Conservation (phyloP, 37 sponge, comb jelly and placozoan genomes). For the Bolinopsis microptera region DNA sequence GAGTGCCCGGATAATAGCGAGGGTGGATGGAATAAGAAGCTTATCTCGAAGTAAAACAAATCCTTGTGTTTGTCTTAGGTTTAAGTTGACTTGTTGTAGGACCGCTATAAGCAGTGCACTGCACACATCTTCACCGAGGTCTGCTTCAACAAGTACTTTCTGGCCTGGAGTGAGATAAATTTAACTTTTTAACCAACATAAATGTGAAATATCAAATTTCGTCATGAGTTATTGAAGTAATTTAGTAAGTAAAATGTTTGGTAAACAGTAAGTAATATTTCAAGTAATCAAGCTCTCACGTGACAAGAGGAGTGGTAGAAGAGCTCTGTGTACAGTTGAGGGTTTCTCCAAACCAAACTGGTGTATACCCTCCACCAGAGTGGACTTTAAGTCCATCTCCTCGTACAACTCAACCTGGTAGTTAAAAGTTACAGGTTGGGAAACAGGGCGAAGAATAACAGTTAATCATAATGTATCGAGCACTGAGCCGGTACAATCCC, state of each 20-base stretch:
- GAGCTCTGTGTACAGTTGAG: not conserved
- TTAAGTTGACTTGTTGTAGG: not conserved
- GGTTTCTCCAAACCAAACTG: not conserved
- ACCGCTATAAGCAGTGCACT: not conserved
- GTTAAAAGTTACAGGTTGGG: not conserved
- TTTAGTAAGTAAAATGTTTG: too few relatives aligned
- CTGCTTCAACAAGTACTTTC: not conserved
- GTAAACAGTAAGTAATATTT: too few relatives aligned
- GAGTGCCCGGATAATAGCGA: not conserved
- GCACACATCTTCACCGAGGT: conserved; percentile 28
- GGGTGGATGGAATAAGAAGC: not conserved
- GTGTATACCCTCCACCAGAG: not conserved
- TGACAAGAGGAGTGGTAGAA: conserved; percentile 7
- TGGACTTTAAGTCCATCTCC: not conserved
- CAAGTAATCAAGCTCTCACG: too few relatives aligned
- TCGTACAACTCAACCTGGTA: not conserved
- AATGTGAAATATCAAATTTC: too few relatives aligned
- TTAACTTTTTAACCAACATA: too few relatives aligned
- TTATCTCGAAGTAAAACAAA: conserved; percentile 43
- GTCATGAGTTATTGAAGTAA: too few relatives aligned
- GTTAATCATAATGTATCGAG: too few relatives aligned
- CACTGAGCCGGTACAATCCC: too few relatives aligned
- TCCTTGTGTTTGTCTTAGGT: conserved; percentile 13
- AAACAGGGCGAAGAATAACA: too few relatives aligned
- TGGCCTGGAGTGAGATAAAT: not conserved